Evolutionary conservation across 2,113 vertebrate genomes (phyloP).

Genomic region (Echinops telfairi): DNA sequence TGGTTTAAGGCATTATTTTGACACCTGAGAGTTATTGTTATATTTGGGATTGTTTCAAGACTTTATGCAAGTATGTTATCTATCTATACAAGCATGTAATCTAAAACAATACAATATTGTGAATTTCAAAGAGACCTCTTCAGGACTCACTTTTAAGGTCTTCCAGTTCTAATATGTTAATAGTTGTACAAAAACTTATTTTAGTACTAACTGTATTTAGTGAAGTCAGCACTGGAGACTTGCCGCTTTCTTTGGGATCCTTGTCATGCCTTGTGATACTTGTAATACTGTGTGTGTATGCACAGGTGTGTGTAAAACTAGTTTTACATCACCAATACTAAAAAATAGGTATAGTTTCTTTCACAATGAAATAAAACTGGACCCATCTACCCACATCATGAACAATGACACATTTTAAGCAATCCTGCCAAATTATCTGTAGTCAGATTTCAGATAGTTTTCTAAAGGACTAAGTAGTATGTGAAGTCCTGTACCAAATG

Average conservation of each 20-base stretch:
- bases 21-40: no score
- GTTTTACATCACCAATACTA: not conserved
- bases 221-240: not conserved
- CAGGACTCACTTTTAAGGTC: no score
- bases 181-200: no score
- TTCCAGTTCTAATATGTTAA: no score
- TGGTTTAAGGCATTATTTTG: no score
- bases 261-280: not conserved
- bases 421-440: not conserved
- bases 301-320: not conserved
- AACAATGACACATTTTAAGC: constrained; percentile 3
- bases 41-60: no score
- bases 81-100: no score
- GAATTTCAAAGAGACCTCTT: no score
- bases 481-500: not conserved
- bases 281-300: no score
- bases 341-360: constrained; percentile 32
- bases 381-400: not conserved
- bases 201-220: no score
- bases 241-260: not conserved
- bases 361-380: constrained; percentile 16
- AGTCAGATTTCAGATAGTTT: constrained; percentile 49
- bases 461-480: not conserved
- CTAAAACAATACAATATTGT: no score
- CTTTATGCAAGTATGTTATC: no score